Conservation (phyloP, 2,113 vertebrate species). For the Aegithalos caudatus region DNA sequence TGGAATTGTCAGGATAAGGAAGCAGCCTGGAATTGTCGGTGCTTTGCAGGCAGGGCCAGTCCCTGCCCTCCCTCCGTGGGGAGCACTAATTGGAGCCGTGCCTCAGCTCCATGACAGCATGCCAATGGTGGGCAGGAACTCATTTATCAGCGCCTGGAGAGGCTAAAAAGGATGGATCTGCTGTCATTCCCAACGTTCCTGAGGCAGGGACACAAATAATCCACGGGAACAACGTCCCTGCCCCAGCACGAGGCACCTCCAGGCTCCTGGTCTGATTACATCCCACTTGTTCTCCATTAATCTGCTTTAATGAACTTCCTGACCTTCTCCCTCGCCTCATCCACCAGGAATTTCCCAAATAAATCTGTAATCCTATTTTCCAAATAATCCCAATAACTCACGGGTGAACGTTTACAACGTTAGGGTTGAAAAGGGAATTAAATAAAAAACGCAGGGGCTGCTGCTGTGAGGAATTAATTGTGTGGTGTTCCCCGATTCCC, state of each 20-base stretch:
- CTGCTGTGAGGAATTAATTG: neutral
- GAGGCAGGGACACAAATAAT: neutral
- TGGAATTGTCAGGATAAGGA: no score
- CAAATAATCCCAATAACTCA: constrained; percentile 41
- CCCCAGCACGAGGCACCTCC: neutral
- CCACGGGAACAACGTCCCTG: neutral
- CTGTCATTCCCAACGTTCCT: neutral
- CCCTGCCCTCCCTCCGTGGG: neutral
- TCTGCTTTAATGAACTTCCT: constrained; percentile 54
- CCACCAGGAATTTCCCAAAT: neutral
- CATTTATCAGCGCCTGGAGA: constrained; percentile 20
- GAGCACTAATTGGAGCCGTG: neutral
- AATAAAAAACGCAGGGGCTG: neutral
- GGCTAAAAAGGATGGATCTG: constrained; percentile 48
- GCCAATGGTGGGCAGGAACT: constrained; percentile 28
- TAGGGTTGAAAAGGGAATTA: neutral
- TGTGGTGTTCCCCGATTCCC: neutral
- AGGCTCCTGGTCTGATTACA: neutral
- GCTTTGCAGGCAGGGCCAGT: neutral
- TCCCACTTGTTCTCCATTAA: constrained; percentile 37
- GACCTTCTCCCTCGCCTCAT: constrained; percentile 22
- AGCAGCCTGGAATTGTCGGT: neutral
- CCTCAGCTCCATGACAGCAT: constrained; percentile 15
- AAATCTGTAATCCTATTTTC: constrained; percentile 45
- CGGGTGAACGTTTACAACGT: neutral